Evolutionary conservation across 2,797 vertebrate species (phyloP).

Genomic region (Myotis vivesi): DNA sequence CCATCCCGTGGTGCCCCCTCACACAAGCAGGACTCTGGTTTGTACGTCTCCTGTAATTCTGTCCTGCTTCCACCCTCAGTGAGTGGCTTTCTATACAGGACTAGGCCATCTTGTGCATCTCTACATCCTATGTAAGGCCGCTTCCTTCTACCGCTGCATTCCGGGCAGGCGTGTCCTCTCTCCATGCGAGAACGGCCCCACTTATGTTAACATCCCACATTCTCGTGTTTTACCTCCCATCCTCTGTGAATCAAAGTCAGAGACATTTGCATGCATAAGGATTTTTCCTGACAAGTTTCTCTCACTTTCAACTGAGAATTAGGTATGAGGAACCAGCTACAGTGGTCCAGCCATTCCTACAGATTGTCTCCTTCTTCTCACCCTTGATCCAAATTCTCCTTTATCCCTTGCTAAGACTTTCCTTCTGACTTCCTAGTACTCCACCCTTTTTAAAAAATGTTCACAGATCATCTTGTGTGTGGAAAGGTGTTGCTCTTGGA

Average conservation of each 20-base stretch:
- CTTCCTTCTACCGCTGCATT: neutral
- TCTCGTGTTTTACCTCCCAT: neutral
- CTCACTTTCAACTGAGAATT: conserved; percentile 11
- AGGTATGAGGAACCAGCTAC: neutral
- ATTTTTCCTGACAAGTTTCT: neutral
- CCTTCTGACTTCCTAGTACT: neutral
- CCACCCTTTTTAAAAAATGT: neutral
- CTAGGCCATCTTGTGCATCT: neutral
- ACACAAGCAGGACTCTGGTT: neutral
- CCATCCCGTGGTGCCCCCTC: neutral
- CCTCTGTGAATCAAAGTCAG: neutral
- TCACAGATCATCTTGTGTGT: neutral
- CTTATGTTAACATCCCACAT: neutral
- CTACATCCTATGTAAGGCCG: neutral
- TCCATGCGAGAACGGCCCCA: neutral
- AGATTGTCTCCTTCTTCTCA: neutral
- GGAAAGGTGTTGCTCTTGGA: neutral
- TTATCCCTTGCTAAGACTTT: neutral
- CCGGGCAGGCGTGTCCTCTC: neutral
- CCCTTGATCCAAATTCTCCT: neutral
- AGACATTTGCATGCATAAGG: neutral
- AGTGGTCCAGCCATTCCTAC: neutral
- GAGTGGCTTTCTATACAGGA: neutral
- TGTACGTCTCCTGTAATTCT: neutral
- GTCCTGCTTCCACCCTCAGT: neutral